Conservation (phyloP, 2,888 invertebrate genomes). For the Agrypnus murinus region DNA sequence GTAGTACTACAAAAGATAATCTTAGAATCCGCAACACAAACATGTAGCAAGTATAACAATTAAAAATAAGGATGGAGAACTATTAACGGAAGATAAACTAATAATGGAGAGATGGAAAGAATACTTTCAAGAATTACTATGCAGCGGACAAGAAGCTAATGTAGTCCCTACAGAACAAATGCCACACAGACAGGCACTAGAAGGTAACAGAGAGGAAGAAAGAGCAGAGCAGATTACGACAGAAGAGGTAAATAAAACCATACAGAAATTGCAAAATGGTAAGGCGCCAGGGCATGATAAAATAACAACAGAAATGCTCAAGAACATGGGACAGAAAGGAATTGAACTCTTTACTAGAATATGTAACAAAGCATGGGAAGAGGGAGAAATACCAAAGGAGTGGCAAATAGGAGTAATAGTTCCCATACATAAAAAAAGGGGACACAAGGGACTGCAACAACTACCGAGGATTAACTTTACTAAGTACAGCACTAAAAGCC, state of each 20-base stretch:
- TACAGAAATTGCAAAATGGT: no score
- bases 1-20: no score
- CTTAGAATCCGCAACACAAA: no score
- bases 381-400: no score
- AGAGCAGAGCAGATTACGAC: no score
- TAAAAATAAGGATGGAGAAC: no score
- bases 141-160: no score
- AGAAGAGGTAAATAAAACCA: conserved; percentile 1
- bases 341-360: no score
- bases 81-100: background rate
- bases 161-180: no score
- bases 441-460: no score
- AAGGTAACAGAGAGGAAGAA: background rate
- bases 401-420: background rate
- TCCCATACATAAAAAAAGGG: background rate
- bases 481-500: background rate
- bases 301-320: background rate
- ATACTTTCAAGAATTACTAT: background rate
- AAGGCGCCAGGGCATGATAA: background rate
- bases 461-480: background rate
- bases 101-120: no score
- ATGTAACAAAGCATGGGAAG: no score
- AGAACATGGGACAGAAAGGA: background rate
- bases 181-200: background rate
- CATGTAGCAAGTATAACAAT: background rate